phyloP scores from a whole-genome alignment of 2,113 vertebrate genomes.

The Bos taurus region ARS-UCD2.0 NC_037339.1:7133501-7134000 shows the following conservation, averaged over 20 bases:
- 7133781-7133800: not conserved
- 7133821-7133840: not conserved
- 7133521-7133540: not conserved
- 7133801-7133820: not conserved
- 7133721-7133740: not conserved
- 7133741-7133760: not conserved
- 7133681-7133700: not conserved
- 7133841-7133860: not conserved
- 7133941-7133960: not conserved
- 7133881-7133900: not conserved
- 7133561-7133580: not conserved
- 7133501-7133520: not conserved
- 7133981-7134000: not conserved
- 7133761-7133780: not conserved
- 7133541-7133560: not conserved
- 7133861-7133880: not conserved
- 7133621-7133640: not conserved
- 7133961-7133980: not conserved
- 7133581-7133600: not conserved
- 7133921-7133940: not conserved
- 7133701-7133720: not conserved
- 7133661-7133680: not conserved
- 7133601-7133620: not conserved
- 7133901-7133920: not conserved
- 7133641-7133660: not conserved